phyloP scores from a whole-genome alignment of 2,888 invertebrate species.

The Dolomedes plantarius region DNA sequence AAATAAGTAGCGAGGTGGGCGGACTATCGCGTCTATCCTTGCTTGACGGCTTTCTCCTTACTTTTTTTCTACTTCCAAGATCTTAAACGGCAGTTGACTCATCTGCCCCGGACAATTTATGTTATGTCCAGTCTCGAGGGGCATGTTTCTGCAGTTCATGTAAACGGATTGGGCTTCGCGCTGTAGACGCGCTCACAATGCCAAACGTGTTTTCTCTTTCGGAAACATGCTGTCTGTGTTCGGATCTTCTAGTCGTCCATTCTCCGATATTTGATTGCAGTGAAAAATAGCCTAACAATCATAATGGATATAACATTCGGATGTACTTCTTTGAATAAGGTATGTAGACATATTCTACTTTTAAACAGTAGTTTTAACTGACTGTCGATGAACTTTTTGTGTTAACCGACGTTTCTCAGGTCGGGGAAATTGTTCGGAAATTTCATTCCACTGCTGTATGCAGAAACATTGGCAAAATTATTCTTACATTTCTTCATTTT shows the following conservation, averaged over 20 bases:
- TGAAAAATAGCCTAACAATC: neutral
- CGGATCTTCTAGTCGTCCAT: neutral
- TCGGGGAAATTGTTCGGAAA: too few relatives aligned
- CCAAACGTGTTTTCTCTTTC: conserved; percentile 13
- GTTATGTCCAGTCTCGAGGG: conserved; percentile 7
- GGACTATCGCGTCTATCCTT: conserved; percentile 20
- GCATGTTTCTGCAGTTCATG: neutral
- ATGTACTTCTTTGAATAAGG: neutral
- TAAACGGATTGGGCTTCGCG: neutral
- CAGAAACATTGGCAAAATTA: too few relatives aligned
- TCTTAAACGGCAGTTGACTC: conserved; percentile 41
- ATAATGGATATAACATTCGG: neutral
- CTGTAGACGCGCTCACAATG: neutral
- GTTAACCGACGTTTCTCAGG: too few relatives aligned
- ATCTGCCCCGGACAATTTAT: conserved; percentile 3
- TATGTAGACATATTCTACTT: too few relatives aligned
- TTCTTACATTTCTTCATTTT: too few relatives aligned
- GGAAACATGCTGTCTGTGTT: neutral
- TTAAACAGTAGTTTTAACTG: too few relatives aligned
- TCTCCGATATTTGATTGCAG: neutral
- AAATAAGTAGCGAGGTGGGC: conserved; percentile 34
- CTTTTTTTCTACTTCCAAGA: conserved; percentile 7
- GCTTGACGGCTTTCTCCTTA: conserved; percentile 27
- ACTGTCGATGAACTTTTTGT: too few relatives aligned
- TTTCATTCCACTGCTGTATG: too few relatives aligned